Percentiles rank a stretch among this genome's conserved stretches.
phyloP scores from a whole-genome alignment of 2,113 vertebrate species.

The Motacilla alba region DNA sequence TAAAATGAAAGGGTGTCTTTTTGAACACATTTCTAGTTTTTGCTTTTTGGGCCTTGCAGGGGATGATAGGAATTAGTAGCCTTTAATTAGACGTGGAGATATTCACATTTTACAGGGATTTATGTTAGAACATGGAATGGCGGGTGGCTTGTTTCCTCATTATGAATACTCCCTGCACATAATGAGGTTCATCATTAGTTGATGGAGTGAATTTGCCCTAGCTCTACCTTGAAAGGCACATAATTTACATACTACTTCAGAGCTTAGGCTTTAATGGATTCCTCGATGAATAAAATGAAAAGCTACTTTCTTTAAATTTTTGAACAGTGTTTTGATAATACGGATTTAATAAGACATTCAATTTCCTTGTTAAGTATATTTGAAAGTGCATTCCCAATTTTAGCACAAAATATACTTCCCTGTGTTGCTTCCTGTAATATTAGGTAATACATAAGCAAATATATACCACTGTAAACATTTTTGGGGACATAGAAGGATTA shows the following conservation, averaged over 20 bases:
- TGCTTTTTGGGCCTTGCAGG: constrained; percentile 74
- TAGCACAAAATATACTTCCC: constrained; percentile 67
- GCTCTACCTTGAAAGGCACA: constrained; percentile 97
- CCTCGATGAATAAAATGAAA: constrained; percentile 98
- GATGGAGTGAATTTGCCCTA: constrained; percentile 97
- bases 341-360: constrained; percentile 84
- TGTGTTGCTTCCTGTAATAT: neutral
- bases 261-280: constrained; percentile 94
- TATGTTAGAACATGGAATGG: constrained; percentile 91
- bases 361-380: constrained; percentile 82
- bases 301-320: constrained; percentile 91
- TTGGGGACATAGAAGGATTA: neutral
- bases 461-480: constrained; percentile 17
- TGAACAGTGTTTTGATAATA: constrained; percentile 87
- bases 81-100: constrained; percentile 99
- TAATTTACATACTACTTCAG: constrained; percentile 96
- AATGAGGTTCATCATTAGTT: constrained; percentile 99
- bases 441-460: constrained; percentile 7
- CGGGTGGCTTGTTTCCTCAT: constrained; percentile 93
- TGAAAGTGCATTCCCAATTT: constrained; percentile 73
- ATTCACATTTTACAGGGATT: constrained; percentile 98
- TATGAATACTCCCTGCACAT: constrained; percentile 93
- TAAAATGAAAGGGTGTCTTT: neutral
- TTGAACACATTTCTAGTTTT: constrained; percentile 53
- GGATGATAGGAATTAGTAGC: constrained; percentile 92